phyloP scores from a whole-genome alignment of 1,140 invertebrate species.

The Dinothrombium tinctorium region DNA sequence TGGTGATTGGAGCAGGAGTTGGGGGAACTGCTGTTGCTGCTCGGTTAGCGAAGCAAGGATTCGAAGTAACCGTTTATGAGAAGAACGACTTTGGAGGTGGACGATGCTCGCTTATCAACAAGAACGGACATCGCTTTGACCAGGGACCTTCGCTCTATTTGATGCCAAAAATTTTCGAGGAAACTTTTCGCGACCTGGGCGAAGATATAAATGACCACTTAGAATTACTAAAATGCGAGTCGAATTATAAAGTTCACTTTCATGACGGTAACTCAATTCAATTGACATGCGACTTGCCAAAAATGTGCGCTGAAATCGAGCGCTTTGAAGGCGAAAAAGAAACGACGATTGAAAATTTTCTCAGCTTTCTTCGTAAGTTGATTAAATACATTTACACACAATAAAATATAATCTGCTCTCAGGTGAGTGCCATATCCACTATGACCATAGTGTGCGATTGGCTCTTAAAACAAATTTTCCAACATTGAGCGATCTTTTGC shows the following conservation, averaged over 20 bases:
- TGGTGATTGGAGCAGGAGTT: slow-evolving; percentile 1
- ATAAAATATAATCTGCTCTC: too few relatives aligned
- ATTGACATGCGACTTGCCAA: neutral
- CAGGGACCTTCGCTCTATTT: neutral
- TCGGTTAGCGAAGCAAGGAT: neutral
- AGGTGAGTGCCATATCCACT: neutral
- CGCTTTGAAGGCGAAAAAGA: neutral
- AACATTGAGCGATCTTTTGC: neutral
- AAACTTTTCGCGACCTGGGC: neutral
- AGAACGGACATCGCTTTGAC: slow-evolving; percentile 1
- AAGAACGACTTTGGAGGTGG: slow-evolving; percentile 1
- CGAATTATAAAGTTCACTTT: slow-evolving; percentile 2
- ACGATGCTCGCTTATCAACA: neutral
- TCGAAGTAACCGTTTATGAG: neutral
- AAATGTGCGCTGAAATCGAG: neutral
- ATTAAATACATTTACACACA: too few relatives aligned
- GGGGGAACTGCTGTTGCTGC: neutral
- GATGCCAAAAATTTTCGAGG: slow-evolving; percentile 1
- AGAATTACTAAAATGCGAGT: neutral
- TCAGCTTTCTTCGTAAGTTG: too few relatives aligned
- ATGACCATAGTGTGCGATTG: neutral
- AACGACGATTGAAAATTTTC: neutral
- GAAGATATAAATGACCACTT: neutral
- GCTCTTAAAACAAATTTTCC: neutral
- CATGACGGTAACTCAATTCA: slow-evolving; percentile 1